phyloP scores from a whole-genome alignment of 1,140 invertebrate species.

The Metaphire vulgaris region DNA sequence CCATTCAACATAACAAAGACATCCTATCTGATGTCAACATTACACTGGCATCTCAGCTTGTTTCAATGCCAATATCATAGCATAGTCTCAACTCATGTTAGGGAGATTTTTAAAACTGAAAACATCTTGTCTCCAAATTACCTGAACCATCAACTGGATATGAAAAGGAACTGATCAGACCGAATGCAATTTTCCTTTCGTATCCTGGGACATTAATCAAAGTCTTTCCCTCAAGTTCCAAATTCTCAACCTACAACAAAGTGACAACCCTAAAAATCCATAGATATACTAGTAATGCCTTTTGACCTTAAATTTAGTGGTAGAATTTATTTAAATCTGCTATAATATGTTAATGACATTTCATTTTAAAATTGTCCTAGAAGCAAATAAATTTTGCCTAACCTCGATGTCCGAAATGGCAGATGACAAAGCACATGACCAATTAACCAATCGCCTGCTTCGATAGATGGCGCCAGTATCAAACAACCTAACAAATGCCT shows the following conservation, averaged over 20 bases:
- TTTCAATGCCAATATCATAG: too few relatives aligned
- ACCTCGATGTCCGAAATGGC: slow-evolving; percentile 98
- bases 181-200: slow-evolving; percentile 27
- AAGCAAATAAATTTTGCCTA: too few relatives aligned
- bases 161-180: slow-evolving; percentile 15
- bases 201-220: slow-evolving; percentile 25
- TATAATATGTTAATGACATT: too few relatives aligned
- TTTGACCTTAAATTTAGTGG: too few relatives aligned
- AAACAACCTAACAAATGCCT: slow-evolving; percentile 89
- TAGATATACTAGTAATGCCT: too few relatives aligned
- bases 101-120: neutral
- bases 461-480: slow-evolving; percentile 86
- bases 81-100: neutral
- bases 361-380: too few relatives aligned
- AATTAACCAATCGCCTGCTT: slow-evolving; percentile 87
- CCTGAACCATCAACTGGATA: slow-evolving; percentile 21
- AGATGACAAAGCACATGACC: slow-evolving; percentile 92
- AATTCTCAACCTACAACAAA: slow-evolving; percentile 20
- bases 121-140: too few relatives aligned
- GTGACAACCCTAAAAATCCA: too few relatives aligned
- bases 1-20: too few relatives aligned
- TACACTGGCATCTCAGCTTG: too few relatives aligned
- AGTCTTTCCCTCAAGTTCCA: slow-evolving; percentile 18
- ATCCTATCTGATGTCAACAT: too few relatives aligned
- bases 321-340: too few relatives aligned